Evolutionary conservation across 2,888 invertebrate species (phyloP).

Genomic region (Ectobius pallidus): DNA sequence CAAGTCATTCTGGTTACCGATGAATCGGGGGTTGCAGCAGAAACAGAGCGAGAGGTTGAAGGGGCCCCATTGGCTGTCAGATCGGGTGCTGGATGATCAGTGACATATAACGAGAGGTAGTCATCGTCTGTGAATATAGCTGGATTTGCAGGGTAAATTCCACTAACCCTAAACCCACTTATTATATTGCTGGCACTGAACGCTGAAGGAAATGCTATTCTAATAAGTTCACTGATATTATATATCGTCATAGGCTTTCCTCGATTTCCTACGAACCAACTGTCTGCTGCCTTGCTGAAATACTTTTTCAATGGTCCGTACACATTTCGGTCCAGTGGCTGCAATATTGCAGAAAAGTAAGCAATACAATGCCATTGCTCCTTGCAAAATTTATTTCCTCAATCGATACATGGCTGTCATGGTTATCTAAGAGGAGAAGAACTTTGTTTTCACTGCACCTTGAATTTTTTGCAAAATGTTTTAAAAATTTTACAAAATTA

Average conservation of each 20-base stretch:
- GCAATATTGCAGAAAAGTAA: conserved; percentile 5
- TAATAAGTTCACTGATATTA: neutral
- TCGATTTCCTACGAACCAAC: neutral
- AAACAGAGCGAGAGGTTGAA: neutral
- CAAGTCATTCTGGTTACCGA: neutral
- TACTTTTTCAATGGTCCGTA: neutral
- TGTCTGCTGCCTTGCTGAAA: neutral
- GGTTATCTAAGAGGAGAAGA: conserved; percentile 2
- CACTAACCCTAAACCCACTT: neutral
- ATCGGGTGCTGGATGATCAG: neutral
- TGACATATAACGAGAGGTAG: neutral
- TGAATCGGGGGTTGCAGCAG: neutral
- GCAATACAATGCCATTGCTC: neutral
- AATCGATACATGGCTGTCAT: conserved; percentile 11
- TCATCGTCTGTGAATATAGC: neutral
- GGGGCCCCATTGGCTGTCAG: neutral
- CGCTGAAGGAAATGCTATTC: neutral
- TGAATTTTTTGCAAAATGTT: conserved; percentile 4
- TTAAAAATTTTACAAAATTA: neutral
- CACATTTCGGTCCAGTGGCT: neutral
- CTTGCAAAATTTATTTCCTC: conserved; percentile 2
- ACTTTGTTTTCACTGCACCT: neutral
- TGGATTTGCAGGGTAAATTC: neutral
- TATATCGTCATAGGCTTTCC: neutral
- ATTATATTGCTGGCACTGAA: neutral